These are phyloP conservation scores for Melanophora roralis DNA, from an alignment of 2,888 invertebrate species.

Conservation along the genomic window DNA sequence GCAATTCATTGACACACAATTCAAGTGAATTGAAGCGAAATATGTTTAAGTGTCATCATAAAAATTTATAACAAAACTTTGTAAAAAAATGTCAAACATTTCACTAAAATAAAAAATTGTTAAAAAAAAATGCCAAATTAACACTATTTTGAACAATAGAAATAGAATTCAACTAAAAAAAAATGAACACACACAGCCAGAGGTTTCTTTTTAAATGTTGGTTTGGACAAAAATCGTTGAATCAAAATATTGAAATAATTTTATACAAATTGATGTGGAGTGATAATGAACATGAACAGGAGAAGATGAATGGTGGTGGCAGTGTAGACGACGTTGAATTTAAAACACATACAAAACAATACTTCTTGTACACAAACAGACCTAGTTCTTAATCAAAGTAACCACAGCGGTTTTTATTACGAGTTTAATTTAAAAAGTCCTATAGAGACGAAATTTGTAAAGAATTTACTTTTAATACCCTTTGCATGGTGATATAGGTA, in stretches of 20 bases:
- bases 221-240: constrained; percentile 26
- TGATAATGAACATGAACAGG: too few species aligned
- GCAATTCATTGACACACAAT: constrained; percentile 48
- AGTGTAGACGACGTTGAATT: constrained; percentile 25
- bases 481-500: too few species aligned
- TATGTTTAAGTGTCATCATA: constrained; percentile 59
- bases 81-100: constrained; percentile 13
- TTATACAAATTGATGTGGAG: constrained; percentile 4
- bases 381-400: constrained; percentile 6
- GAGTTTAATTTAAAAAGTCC: not conserved
- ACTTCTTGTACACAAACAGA: not conserved
- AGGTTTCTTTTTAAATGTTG: not conserved
- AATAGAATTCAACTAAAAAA: constrained; percentile 34
- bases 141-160: constrained; percentile 40
- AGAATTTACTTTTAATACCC: not conserved
- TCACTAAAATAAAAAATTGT: constrained; percentile 14
- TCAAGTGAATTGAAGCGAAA: constrained; percentile 51
- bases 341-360: constrained; percentile 15
- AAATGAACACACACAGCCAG: not conserved
- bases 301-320: not conserved
- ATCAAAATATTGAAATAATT: constrained; percentile 51
- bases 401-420: constrained; percentile 27
- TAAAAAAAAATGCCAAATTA: constrained; percentile 34
- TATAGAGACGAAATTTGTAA: not conserved
- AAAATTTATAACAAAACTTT: constrained; percentile 28